Evolutionary conservation across 2,113 vertebrate species (phyloP), one percentile per base, ranked within the genome.

Genomic region (Ictalurus furcatus): DNA sequence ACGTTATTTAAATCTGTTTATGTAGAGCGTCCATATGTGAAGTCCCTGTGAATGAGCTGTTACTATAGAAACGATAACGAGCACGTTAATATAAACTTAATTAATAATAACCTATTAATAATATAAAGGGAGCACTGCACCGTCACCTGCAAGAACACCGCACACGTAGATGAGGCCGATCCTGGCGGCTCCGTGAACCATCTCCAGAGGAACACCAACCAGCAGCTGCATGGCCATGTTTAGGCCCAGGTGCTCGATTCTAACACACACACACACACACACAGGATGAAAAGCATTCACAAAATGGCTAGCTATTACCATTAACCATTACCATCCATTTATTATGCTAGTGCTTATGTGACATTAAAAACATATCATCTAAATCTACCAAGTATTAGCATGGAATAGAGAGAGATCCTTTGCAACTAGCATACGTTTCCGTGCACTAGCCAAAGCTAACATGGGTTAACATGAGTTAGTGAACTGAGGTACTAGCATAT

Each of bases 191-290:
- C 98, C 98, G 0, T 99, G 98, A 69, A 99, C 98, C 98, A 99
- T 99, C 94, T 99, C 98, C 92, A 99, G 94, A 28, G 98, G 98
- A 89, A 99, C 97, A 58, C 98, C 98, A 89, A 99, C 98, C 93
- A 99, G 94, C 92, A 99, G 97, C 94, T 99, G 98, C 95, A 99
- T 97, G 89, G 96, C 96, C 96, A 99, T 97, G 76, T 98, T 99
- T 91, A 99, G 96, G 89, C 97, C 97, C 91, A 99, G 94, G 92
- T 99, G 98, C 93, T 99, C 98, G 93, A 99, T 97, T 93, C 98
- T 99, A 95, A 52, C 85, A 82, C 80, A 71, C 86, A 95, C 61
- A 91, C 37, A 90, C 91, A 94, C 84, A 94, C 86, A 95, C 61
- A 91, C 37, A 90, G 34, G 48, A 30, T 2, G 19, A 12, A 48